Evolutionary conservation across 2,797 vertebrate genomes (phyloP).

Genomic region (Gallinago solitaria): DNA sequence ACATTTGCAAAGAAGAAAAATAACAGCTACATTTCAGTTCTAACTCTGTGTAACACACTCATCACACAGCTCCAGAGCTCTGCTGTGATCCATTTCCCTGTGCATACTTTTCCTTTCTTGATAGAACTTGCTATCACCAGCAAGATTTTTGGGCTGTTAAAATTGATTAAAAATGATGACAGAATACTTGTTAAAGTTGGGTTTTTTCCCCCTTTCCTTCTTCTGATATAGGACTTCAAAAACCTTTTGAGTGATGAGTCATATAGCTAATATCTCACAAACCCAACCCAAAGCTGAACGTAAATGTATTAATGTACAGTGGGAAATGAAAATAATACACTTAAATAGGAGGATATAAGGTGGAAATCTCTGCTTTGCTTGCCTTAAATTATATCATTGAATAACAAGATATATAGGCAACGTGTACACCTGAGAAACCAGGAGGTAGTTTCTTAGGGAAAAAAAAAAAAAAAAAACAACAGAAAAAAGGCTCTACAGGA

Average conservation of each 20-base stretch:
- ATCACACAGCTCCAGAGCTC: neutral
- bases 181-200: neutral
- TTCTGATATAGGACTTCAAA: conserved; percentile 15
- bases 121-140: neutral
- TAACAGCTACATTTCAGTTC: neutral
- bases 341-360: neutral
- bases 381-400: neutral
- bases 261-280: neutral
- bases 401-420: neutral
- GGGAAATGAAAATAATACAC: neutral
- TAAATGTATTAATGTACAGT: neutral
- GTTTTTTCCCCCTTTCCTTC: neutral
- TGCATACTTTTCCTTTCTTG: neutral
- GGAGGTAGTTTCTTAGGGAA: neutral
- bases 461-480: neutral
- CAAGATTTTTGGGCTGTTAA: conserved; percentile 18
- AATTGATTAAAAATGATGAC: neutral
- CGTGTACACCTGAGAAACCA: neutral
- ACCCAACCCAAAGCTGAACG: neutral
- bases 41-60: neutral
- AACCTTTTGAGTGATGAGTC: conserved; percentile 1
- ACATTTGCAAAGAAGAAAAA: neutral
- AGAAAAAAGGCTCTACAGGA: neutral
- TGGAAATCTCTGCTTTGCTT: neutral
- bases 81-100: neutral